These are phyloP conservation scores for Spodoptera frugiperda DNA, from an alignment of 1,140 invertebrate species.

Conservation along the genomic window DNA sequence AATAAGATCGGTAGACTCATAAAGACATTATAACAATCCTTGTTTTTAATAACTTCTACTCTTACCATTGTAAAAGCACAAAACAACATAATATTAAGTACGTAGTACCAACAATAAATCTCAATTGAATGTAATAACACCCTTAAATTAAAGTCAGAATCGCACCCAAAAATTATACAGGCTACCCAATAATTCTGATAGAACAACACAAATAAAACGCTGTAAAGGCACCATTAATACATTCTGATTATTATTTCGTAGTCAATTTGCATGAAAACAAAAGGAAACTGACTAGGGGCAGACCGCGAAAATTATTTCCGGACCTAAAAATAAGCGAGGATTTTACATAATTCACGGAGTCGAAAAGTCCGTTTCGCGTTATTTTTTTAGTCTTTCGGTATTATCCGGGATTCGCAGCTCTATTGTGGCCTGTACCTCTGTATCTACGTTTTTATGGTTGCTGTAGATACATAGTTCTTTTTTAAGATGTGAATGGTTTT, in stretches of 20 bases:
- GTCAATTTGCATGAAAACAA: constrained; percentile 56
- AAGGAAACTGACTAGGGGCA: constrained; percentile 39
- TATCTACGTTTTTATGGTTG: neutral
- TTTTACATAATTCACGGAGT: constrained; percentile 49
- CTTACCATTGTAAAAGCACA: no score
- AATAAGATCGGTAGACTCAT: no score
- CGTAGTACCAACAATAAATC: no score
- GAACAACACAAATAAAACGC: constrained; percentile 22
- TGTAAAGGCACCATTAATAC: constrained; percentile 40
- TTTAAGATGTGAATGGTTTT: neutral
- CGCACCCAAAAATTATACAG: constrained; percentile 21
- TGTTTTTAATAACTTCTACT: no score
- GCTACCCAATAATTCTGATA: constrained; percentile 10
- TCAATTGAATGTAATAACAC: no score
- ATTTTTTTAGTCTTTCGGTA: constrained; percentile 45
- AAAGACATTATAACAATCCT: no score
- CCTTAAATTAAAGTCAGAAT: neutral
- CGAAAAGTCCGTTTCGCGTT: constrained; percentile 36
- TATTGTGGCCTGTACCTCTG: constrained; percentile 32
- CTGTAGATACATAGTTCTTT: constrained; percentile 29
- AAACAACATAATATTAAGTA: no score
- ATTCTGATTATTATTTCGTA: constrained; percentile 48
- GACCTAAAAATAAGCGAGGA: constrained; percentile 46
- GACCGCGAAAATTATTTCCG: constrained; percentile 51
- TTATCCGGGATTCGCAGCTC: constrained; percentile 40